Conservation (phyloP, 2,888 invertebrate genomes). For the Phyto melanocephala region DNA sequence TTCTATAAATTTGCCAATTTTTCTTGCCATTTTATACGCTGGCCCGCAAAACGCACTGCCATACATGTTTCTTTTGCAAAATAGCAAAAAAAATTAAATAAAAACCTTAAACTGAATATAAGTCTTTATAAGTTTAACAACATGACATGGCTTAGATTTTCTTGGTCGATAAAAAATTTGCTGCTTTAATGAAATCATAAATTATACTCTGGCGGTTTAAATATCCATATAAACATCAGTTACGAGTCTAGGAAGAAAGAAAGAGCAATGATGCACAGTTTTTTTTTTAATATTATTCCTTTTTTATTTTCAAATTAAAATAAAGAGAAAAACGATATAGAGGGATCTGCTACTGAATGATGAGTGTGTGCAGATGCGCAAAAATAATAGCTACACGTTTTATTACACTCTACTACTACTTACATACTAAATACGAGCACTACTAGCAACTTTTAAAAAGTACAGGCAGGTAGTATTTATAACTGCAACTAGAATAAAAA, state of each 20-base stretch:
- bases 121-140: slow-evolving; percentile 61
- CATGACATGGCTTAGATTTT: slow-evolving; percentile 70
- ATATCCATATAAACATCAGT: slow-evolving; percentile 56
- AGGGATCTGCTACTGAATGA: slow-evolving; percentile 46
- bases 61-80: slow-evolving; percentile 7
- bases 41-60: slow-evolving; percentile 23
- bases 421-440: too few species aligned
- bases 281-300: background rate
- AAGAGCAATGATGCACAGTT: slow-evolving; percentile 20
- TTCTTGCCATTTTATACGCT: slow-evolving; percentile 5
- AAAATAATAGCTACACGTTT: slow-evolving; percentile 55
- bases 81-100: background rate
- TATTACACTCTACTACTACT: slow-evolving; percentile 35
- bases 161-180: slow-evolving; percentile 68
- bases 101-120: slow-evolving; percentile 47
- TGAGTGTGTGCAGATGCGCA: slow-evolving; percentile 55
- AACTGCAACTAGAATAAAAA: background rate
- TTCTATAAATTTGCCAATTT: background rate
- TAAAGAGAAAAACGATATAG: slow-evolving; percentile 23
- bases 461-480: slow-evolving; percentile 26
- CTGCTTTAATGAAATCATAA: slow-evolving; percentile 70
- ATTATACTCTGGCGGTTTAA: slow-evolving; percentile 66
- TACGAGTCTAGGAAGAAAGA: slow-evolving; percentile 43
- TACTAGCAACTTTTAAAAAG: slow-evolving; percentile 1
- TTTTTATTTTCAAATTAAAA: background rate